Evolutionary conservation across 2,797 vertebrate species (phyloP).

Genomic region (Hipposideros larvatus): DNA sequence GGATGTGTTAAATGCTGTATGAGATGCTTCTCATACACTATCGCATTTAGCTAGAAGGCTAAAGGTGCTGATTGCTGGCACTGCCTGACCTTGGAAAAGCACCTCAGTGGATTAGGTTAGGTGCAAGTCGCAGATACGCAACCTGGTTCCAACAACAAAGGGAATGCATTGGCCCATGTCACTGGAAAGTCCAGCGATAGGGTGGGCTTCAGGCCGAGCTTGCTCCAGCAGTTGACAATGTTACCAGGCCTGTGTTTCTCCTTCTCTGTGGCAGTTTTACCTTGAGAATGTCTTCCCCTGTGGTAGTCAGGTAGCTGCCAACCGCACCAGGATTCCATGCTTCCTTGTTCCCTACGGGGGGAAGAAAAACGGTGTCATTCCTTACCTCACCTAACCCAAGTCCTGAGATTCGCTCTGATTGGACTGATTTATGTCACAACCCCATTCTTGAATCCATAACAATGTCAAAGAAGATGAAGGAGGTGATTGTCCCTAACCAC

Average conservation of each 20-base stretch:
- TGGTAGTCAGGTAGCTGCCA: not conserved
- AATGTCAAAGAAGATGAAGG: not conserved
- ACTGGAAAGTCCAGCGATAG: not conserved
- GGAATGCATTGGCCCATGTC: not conserved
- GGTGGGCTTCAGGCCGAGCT: not conserved
- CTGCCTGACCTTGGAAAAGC: not conserved
- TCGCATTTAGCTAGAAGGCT: not conserved
- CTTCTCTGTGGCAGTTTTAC: rapidly evolving
- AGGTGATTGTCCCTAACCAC: not conserved
- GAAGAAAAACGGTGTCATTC: not conserved
- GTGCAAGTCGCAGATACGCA: not conserved
- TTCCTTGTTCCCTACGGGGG: not conserved
- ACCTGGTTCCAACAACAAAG: not conserved
- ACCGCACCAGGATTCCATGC: not conserved
- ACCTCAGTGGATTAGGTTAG: not conserved
- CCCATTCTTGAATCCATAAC: not conserved
- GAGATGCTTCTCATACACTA: not conserved
- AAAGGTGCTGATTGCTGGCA: not conserved
- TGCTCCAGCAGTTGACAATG: not conserved
- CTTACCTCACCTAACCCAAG: not conserved
- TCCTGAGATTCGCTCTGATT: not conserved
- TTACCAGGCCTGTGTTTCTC: not conserved
- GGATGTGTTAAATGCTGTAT: not conserved
- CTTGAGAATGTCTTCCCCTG: not conserved
- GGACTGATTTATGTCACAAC: not conserved